Conservation (phyloP, 1,140 invertebrate species). For the Acyrthosiphon pisum region DNA sequence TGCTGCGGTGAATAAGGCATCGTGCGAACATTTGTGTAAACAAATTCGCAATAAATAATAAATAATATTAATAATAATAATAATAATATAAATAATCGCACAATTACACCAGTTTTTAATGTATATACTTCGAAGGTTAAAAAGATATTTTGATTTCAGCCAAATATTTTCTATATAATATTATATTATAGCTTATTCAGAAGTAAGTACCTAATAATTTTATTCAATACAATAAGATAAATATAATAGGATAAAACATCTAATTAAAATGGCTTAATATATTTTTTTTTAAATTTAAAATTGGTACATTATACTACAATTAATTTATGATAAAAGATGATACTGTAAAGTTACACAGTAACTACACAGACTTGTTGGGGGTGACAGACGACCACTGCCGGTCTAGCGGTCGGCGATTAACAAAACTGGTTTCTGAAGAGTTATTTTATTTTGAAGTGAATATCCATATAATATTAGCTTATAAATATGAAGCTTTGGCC, state of each 20-base stretch:
- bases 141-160: background rate
- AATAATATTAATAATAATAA: too few relatives aligned
- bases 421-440: too few relatives aligned
- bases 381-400: background rate
- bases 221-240: too few relatives aligned
- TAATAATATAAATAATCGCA: slow-evolving; percentile 4
- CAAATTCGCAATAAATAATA: slow-evolving; percentile 17
- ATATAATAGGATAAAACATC: too few relatives aligned
- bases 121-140: background rate
- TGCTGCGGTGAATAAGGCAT: background rate
- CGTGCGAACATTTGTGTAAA: slow-evolving; percentile 46
- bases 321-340: background rate
- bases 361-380: background rate
- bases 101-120: slow-evolving; percentile 21
- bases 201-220: background rate
- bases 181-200: background rate
- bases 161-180: background rate
- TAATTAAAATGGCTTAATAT: too few relatives aligned
- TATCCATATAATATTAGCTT: background rate
- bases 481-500: background rate
- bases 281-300: too few relatives aligned
- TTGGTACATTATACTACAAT: background rate
- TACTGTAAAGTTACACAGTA: background rate
- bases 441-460: too few relatives aligned
- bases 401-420: too few relatives aligned